Evolutionary conservation across 1,140 invertebrate species (phyloP).

Genomic region (Capitella teleta): DNA sequence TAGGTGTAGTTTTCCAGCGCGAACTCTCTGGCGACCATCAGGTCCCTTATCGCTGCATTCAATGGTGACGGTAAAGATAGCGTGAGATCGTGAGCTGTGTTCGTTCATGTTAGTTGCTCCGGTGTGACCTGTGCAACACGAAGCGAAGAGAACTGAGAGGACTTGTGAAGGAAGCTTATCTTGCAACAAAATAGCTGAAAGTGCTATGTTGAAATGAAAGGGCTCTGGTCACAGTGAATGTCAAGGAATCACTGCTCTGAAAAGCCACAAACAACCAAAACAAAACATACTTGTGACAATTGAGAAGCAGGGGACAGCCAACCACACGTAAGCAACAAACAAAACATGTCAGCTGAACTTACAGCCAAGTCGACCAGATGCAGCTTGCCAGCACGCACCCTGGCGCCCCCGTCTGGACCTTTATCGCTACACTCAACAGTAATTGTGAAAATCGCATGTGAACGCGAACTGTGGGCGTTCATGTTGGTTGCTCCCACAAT

Average conservation of each 20-base stretch:
- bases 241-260: no score
- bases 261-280: no score
- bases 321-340: no score
- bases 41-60: constrained; percentile 81
- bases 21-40: constrained; percentile 80
- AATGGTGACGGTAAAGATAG: constrained; percentile 89
- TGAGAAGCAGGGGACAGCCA: no score
- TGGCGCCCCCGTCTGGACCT: constrained; percentile 73
- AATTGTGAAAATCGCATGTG: constrained; percentile 93
- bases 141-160: no score
- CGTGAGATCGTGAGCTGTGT: constrained; percentile 70
- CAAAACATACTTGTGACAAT: no score
- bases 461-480: constrained; percentile 66
- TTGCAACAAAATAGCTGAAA: no score
- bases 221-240: no score
- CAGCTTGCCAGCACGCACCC: constrained; percentile 86
- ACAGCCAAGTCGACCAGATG: constrained; percentile 86
- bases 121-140: no score
- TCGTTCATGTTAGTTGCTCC: constrained; percentile 77
- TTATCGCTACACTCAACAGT: constrained; percentile 89
- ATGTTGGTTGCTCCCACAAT: constrained; percentile 62
- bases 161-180: no score
- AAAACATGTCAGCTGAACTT: constrained; percentile 14
- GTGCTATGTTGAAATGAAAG: no score
- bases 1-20: constrained; percentile 89